A percentile compares a stretch with the other conserved stretches of the same genome.
phyloP scores from a whole-genome alignment of 2,113 vertebrate genomes.

The Zapus hudsonius region DNA sequence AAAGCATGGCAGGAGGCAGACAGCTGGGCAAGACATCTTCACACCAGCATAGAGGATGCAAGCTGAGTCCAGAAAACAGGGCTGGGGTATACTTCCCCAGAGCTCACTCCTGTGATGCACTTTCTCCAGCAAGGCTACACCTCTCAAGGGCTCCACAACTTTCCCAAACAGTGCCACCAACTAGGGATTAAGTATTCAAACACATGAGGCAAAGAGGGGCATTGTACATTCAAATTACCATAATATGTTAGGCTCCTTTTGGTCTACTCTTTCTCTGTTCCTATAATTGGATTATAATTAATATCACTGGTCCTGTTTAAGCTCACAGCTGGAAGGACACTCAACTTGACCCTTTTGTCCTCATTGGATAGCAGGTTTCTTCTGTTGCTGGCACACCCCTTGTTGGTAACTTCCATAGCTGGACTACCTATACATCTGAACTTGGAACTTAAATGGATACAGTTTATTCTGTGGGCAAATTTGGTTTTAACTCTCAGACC shows the following conservation, averaged over 20 bases:
- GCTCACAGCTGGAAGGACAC: background rate
- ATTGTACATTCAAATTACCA: too few species aligned
- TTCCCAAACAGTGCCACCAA: too few species aligned
- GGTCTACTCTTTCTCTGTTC: background rate
- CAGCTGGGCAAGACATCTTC: too few species aligned
- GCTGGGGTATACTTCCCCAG: too few species aligned
- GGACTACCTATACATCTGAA: background rate
- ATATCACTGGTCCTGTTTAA: background rate
- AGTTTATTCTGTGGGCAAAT: background rate
- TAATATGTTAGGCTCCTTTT: background rate
- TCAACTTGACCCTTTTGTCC: background rate
- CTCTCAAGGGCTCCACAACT: too few species aligned
- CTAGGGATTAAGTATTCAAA: too few species aligned
- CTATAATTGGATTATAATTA: background rate
- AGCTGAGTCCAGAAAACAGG: too few species aligned
- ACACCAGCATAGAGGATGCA: too few species aligned
- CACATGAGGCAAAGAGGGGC: too few species aligned
- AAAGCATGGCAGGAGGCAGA: too few species aligned
- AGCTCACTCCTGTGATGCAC: too few species aligned
- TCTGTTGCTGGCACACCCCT: background rate
- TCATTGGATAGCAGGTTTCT: background rate
- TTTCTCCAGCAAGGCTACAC: too few species aligned
- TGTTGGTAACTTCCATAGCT: background rate
- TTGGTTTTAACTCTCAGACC: background rate
- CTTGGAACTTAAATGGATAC: background rate